A percentile compares a stretch with the other conserved stretches of the same genome.
phyloP scores from a whole-genome alignment of 2,888 invertebrate genomes.

The Eulithis testata region DNA sequence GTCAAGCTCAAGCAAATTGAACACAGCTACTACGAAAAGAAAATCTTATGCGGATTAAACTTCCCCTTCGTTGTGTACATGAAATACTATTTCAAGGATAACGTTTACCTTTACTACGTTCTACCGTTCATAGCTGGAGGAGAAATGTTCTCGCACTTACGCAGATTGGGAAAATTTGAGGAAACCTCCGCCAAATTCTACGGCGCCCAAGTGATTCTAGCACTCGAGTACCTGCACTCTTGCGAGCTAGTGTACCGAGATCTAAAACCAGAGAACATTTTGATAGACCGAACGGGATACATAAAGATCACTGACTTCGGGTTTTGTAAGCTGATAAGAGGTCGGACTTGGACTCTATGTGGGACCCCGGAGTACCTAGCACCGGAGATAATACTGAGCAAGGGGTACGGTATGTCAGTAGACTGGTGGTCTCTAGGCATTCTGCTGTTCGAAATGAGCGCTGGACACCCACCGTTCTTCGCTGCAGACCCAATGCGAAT shows the following conservation, averaged over 20 bases:
- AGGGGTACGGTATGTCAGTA: conserved; percentile 95
- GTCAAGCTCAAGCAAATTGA: conserved; percentile 94
- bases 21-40: conserved; percentile 95
- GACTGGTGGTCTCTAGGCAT: conserved; percentile 99
- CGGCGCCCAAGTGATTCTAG: conserved; percentile 94
- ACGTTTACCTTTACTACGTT: conserved; percentile 92
- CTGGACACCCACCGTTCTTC: conserved; percentile 97
- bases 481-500: conserved; percentile 97
- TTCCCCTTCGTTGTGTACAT: conserved; percentile 95
- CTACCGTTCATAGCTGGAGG: conserved; percentile 94
- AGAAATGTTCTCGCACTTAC: conserved; percentile 92
- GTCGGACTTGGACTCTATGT: conserved; percentile 95
- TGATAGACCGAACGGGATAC: conserved; percentile 92
- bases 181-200: conserved; percentile 94
- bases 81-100: conserved; percentile 94
- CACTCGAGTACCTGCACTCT: conserved; percentile 95
- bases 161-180: conserved; percentile 87
- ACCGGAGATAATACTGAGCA: conserved; percentile 95
- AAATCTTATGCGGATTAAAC: conserved; percentile 91
- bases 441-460: conserved; percentile 94
- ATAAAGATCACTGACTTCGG: conserved; percentile 96
- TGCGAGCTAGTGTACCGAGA: conserved; percentile 95
- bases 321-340: conserved; percentile 92
- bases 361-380: conserved; percentile 99
- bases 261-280: conserved; percentile 96